Percentiles rank a stretch among this genome's conserved stretches.
Evolutionary conservation across 2,797 vertebrate species (phyloP).

Genomic region (Gobio occitaniae): DNA sequence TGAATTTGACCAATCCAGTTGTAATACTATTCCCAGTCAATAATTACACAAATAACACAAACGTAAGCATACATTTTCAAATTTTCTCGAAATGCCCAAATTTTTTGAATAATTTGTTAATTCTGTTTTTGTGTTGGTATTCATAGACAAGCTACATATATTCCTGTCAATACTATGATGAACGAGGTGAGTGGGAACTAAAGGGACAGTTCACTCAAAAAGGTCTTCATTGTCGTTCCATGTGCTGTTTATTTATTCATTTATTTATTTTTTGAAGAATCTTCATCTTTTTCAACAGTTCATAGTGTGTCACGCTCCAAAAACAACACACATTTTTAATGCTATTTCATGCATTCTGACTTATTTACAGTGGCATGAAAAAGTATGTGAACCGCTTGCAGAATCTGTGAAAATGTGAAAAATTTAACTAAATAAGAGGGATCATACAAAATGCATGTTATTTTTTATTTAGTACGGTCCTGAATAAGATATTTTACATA

Average conservation of each 20-base stretch:
- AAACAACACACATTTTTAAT: too few species aligned
- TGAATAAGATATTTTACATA: too few species aligned
- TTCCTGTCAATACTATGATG: slow-evolving; percentile 54
- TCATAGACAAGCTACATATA: not conserved
- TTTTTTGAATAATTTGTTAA: not conserved
- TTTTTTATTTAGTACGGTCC: too few species aligned
- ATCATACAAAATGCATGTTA: too few species aligned
- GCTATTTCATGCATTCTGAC: too few species aligned
- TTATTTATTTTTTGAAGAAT: not conserved
- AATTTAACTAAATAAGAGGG: too few species aligned
- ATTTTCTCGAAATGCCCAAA: not conserved
- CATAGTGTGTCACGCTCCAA: too few species aligned
- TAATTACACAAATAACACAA: not conserved
- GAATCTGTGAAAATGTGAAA: too few species aligned
- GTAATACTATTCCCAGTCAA: slow-evolving; percentile 64
- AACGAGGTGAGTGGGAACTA: slow-evolving; percentile 18
- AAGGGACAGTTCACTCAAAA: not conserved
- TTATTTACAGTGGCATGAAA: too few species aligned
- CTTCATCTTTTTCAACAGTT: not conserved
- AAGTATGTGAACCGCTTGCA: too few species aligned
- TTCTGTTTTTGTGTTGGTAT: not conserved
- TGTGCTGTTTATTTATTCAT: not conserved
- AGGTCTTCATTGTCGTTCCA: not conserved
- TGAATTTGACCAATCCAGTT: slow-evolving; percentile 50
- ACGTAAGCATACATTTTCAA: slow-evolving; percentile 31